phyloP scores from a whole-genome alignment of 1,140 invertebrate species.

The Macrosteles quadrilineatus region DNA sequence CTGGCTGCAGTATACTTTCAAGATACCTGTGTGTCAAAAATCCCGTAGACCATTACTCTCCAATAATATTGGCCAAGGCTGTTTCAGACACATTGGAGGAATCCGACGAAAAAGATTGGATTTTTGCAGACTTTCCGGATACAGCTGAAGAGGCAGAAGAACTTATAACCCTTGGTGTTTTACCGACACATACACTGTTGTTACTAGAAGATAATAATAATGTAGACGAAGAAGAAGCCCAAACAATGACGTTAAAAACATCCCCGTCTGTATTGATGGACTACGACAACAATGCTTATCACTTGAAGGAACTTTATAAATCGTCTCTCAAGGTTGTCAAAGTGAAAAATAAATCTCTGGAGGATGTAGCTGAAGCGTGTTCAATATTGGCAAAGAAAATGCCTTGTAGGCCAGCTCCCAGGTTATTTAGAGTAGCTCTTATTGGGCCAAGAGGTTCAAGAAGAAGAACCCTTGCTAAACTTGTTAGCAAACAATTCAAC shows the following conservation, averaged over 20 bases:
- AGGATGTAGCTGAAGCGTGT: neutral
- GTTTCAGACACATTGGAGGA: neutral
- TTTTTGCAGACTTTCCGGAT: neutral
- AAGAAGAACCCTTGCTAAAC: conserved; percentile 42
- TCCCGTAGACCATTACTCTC: neutral
- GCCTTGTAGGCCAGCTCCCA: conserved; percentile 31
- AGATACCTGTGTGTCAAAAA: neutral
- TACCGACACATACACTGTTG: neutral
- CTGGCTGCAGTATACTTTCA: neutral
- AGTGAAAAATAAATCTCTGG: neutral
- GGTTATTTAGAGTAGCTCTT: conserved; percentile 46
- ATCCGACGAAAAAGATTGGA: neutral
- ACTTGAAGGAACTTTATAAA: neutral
- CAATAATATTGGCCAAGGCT: neutral
- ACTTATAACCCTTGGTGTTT: neutral
- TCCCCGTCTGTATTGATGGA: neutral
- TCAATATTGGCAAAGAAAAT: neutral
- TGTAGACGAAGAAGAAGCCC: neutral
- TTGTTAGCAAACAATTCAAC: conserved; percentile 45
- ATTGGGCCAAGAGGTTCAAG: conserved; percentile 46
- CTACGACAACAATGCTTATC: neutral
- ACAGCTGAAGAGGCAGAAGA: neutral
- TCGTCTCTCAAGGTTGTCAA: neutral
- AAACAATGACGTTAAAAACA: neutral
- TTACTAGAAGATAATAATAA: too few relatives aligned